These are phyloP conservation scores for Sphenopsis melanotis DNA, from an alignment of 2,797 vertebrate genomes.

Conservation along the genomic window DNA sequence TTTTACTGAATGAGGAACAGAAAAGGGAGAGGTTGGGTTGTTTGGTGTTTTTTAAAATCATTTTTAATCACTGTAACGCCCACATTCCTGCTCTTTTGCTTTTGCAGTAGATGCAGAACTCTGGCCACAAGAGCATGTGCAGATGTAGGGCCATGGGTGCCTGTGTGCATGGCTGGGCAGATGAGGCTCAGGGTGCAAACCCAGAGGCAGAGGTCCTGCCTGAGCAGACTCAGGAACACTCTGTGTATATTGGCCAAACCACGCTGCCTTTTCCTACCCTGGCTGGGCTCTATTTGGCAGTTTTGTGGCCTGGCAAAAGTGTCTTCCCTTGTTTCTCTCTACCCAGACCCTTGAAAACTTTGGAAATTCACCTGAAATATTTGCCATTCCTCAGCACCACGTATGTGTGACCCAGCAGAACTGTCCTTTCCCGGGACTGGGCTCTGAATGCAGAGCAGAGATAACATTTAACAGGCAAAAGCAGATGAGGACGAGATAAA, in stretches of 20 bases:
- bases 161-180: background rate
- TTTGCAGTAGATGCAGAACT: background rate
- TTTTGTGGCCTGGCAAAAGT: background rate
- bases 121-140: rapidly evolving
- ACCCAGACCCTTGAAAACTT: background rate
- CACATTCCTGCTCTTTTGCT: background rate
- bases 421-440: background rate
- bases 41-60: rapidly evolving
- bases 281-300: background rate
- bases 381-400: background rate
- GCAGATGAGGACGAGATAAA: constrained; percentile 40
- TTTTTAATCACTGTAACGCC: background rate
- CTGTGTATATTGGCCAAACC: background rate
- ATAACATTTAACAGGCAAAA: constrained; percentile 1
- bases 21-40: background rate
- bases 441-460: background rate
- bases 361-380: background rate
- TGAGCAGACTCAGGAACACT: background rate
- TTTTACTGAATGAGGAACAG: background rate
- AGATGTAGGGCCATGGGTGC: rapidly evolving
- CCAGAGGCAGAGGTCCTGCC: background rate
- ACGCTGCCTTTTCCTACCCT: background rate
- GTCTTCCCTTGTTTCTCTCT: background rate
- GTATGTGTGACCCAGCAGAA: background rate
- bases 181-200: rapidly evolving